Conservation (phyloP, 2,113 vertebrate genomes). For the Pseudorhombus dupliciocellatus region DNA sequence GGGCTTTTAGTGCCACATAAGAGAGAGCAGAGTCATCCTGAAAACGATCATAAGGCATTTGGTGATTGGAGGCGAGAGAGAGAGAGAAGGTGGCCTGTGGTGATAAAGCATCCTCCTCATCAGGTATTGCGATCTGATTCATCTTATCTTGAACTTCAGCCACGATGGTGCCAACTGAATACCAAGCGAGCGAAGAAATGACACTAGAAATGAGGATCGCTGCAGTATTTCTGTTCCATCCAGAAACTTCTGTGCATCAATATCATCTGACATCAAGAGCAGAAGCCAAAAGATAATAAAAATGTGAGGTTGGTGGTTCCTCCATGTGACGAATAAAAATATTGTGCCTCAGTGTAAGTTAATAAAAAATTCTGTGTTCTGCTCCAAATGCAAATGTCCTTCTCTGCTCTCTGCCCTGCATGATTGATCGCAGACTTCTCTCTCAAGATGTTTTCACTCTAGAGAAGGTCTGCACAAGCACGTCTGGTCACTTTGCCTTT, state of each 20-base stretch:
- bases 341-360: neutral
- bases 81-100: neutral
- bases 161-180: slow-evolving; percentile 6
- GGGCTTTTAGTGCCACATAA: slow-evolving; percentile 2
- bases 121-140: neutral
- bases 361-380: neutral
- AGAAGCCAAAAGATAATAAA: neutral
- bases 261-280: neutral
- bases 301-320: no score
- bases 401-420: neutral
- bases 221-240: slow-evolving; percentile 5
- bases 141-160: neutral
- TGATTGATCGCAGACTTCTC: neutral
- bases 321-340: neutral
- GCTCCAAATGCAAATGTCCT: neutral
- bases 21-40: slow-evolving; percentile 1
- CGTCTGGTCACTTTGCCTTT: no score
- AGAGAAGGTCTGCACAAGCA: no score
- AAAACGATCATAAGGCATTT: slow-evolving; percentile 4
- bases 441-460: no score
- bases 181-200: neutral
- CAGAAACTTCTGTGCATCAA: neutral
- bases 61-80: neutral
- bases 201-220: neutral
- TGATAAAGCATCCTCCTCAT: slow-evolving; percentile 15